phyloP scores from a whole-genome alignment of 2,797 vertebrate genomes.

The Oryzias sinensis region DNA sequence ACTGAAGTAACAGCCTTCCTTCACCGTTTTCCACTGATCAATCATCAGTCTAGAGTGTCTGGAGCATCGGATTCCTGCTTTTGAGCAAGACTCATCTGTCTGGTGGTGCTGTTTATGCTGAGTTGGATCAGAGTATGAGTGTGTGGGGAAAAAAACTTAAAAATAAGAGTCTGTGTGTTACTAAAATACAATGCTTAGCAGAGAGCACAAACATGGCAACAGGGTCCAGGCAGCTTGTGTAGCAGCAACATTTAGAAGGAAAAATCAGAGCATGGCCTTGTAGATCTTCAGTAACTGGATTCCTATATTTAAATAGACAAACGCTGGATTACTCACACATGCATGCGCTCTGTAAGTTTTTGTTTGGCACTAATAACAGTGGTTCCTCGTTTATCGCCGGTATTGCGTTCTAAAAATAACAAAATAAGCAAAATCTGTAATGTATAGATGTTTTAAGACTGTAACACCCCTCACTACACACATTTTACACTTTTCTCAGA shows the following conservation, averaged over 20 bases:
- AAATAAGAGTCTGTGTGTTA: conserved; percentile 8
- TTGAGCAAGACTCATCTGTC: conserved; percentile 45
- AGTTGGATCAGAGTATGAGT: conserved; percentile 29
- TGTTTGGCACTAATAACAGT: no score
- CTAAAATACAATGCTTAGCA: conserved; percentile 13
- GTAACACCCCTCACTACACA: no score
- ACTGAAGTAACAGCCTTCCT: conserved; percentile 42
- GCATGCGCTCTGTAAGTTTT: conserved; percentile 42
- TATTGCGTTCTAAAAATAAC: no score
- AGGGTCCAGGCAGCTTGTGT: not conserved
- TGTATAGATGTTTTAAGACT: no score
- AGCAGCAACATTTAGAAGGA: conserved; percentile 24
- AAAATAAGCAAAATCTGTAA: no score
- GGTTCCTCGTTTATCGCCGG: no score
- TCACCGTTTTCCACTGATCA: conserved; percentile 28
- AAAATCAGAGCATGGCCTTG: not conserved
- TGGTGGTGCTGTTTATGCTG: conserved; percentile 45
- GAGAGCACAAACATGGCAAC: conserved; percentile 2
- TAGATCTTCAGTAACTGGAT: not conserved
- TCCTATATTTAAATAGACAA: conserved; percentile 1
- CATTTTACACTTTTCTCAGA: no score
- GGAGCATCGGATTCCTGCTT: conserved; percentile 46
- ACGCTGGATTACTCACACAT: conserved; percentile 19
- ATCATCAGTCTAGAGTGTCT: conserved; percentile 35
- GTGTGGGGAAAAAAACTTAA: conserved; percentile 12